These are phyloP conservation scores for Eucriotettix oculatus DNA, from an alignment of 2,888 invertebrate genomes.

Conservation along the genomic window DNA sequence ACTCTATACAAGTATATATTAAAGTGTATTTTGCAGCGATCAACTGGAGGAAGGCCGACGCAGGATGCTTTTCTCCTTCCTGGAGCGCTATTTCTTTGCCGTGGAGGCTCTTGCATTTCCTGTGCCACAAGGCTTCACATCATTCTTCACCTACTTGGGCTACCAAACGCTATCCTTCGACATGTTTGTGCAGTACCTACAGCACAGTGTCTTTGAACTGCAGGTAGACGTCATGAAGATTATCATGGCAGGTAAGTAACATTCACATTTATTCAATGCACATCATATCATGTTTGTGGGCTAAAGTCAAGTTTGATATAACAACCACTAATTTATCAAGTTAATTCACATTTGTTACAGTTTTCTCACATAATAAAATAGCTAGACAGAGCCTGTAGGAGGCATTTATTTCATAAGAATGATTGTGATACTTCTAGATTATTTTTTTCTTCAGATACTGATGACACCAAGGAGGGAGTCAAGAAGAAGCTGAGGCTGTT, in stretches of 20 bases:
- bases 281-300: too few species aligned
- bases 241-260: slow-evolving; percentile 50
- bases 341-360: too few species aligned
- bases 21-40: slow-evolving; percentile 38
- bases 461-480: slow-evolving; percentile 38
- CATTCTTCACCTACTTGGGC: slow-evolving; percentile 76
- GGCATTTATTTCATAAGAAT: too few species aligned
- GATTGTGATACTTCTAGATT: too few species aligned
- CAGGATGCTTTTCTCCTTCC: slow-evolving; percentile 52
- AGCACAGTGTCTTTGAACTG: slow-evolving; percentile 66
- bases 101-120: slow-evolving; percentile 67
- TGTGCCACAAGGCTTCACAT: slow-evolving; percentile 71
- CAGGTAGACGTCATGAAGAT: slow-evolving; percentile 78
- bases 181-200: slow-evolving; percentile 69
- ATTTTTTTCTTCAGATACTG: slow-evolving; percentile 25
- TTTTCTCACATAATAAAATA: too few species aligned
- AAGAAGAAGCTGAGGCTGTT: slow-evolving; percentile 55
- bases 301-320: too few species aligned
- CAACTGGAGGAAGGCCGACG: slow-evolving; percentile 53
- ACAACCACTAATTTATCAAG: too few species aligned
- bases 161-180: slow-evolving; percentile 60
- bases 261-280: too few species aligned
- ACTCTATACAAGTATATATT: neutral
- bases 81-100: slow-evolving; percentile 69
- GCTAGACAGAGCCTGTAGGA: too few species aligned